These are phyloP conservation scores for Archips xylosteana DNA, from an alignment of 2,888 invertebrate species.

Conservation along the genomic window DNA sequence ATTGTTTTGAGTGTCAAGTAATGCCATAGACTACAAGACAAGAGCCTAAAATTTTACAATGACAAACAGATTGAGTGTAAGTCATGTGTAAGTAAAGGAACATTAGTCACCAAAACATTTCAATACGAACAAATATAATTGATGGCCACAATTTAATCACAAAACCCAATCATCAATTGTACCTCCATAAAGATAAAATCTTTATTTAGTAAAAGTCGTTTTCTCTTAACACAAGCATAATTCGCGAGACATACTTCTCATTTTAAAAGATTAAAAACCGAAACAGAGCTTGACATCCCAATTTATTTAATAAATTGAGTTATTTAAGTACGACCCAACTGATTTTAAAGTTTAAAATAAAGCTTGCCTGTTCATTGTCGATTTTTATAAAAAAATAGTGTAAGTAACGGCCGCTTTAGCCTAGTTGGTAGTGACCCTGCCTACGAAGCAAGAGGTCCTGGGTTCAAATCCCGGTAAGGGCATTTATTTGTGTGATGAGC, in stretches of 20 bases:
- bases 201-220: constrained; percentile 25
- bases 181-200: constrained; percentile 18
- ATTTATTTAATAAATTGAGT: constrained; percentile 8
- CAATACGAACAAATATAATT: background rate
- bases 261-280: background rate
- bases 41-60: too few species aligned
- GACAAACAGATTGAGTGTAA: too few species aligned
- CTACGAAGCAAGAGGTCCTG: too few species aligned
- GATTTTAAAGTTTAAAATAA: background rate
- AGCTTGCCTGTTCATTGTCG: background rate
- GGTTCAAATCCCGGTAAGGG: too few species aligned
- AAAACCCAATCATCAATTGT: background rate
- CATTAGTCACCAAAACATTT: too few species aligned
- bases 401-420: too few species aligned
- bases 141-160: background rate
- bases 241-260: background rate
- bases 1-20: too few species aligned
- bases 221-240: constrained; percentile 17
- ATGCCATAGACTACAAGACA: too few species aligned
- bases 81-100: too few species aligned
- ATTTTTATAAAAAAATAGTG: background rate
- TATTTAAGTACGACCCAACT: background rate
- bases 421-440: too few species aligned
- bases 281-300: constrained; percentile 1
- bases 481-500: too few species aligned